Base-by-base conservation (phyloP, 2,888 invertebrate species). In the Opisthograptis luteolata region DNA sequence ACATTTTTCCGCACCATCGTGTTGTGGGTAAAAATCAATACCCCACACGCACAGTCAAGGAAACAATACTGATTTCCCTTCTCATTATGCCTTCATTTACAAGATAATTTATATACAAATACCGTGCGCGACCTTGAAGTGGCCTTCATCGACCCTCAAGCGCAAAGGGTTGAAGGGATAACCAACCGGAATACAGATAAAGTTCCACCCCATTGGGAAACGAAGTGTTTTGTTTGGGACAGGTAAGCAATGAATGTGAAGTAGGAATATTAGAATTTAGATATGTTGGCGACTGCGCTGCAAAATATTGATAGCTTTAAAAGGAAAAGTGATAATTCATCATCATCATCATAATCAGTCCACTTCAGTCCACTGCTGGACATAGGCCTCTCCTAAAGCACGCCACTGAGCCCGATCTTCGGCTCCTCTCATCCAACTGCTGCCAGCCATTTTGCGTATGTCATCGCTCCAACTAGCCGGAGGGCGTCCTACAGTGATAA, bases 131-230 rank as follows among this genome's bases (percentile, higher is more conserved):
- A 17, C 49, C 49, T 49, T 49, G 32, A 7, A 1, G 9, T 27
- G 27, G 7, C 49, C 43, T 48, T 19, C 19, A 34, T 31, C 42
- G 49, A 49, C 31, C 49, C 46, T n/a, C 36, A 22, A 17, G 24
- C 36, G 42, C 9, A 14, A 14, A 42, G 37, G 49, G 49, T 42
- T 36, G 36, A 43, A 37, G 31, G 27, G 19, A n/a, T 37, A 27
- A 35, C 43, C 35, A 45, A n/a, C 20, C 7, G 2, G 14, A 35
- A 12, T 35, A 30, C 8, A 4, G 7, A 31, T 17, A n/a, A 17
- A 17, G n/a, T 24, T 17, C 24, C 8, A 19, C 35, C 19, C 3
- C 19, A 42, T 25, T 14, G 15, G 15, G 0, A 12, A 22, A 15
- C 28, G 2, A 28, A 28, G 8, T n/a, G n/a, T 28, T 40, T 40